phyloP scores from a whole-genome alignment of 2,797 vertebrate species.

The Ctenosaura bakeri region DNA sequence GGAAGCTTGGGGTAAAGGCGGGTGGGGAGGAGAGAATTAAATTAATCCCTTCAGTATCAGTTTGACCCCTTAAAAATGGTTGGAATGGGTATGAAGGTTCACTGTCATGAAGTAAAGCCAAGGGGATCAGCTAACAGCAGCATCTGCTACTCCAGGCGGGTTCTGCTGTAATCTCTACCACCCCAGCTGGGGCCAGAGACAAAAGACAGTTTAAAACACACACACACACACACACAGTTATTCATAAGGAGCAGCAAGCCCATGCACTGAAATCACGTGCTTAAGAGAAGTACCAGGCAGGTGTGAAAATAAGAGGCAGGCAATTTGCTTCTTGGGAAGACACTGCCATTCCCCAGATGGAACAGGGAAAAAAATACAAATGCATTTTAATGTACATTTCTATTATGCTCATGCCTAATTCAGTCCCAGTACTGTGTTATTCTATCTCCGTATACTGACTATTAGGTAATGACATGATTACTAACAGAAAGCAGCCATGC shows the following conservation, averaged over 20 bases:
- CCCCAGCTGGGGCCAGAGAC: conserved; percentile 43
- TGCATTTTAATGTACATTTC: not conserved
- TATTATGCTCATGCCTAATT: conserved; percentile 1
- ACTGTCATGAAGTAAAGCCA: conserved; percentile 57
- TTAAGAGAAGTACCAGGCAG: not conserved
- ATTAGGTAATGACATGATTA: not conserved
- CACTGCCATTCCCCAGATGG: not conserved
- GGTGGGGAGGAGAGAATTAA: conserved; percentile 52
- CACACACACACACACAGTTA: not conserved
- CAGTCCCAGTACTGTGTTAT: not conserved
- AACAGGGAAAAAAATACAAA: not conserved
- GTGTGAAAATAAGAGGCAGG: not conserved
- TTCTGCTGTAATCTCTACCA: conserved; percentile 23
- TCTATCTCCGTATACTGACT: not conserved
- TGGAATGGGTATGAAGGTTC: conserved; percentile 67
- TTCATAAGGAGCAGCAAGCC: conserved; percentile 26
- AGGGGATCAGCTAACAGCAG: conserved; percentile 60
- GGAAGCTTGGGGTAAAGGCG: conserved; percentile 55
- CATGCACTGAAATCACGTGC: fast-evolving
- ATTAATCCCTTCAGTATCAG: conserved; percentile 78
- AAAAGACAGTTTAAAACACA: not conserved
- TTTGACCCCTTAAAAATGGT: conserved; percentile 68
- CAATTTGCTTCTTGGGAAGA: conserved; percentile 1
- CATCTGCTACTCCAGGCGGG: conserved; percentile 70
- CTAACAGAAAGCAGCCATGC: not conserved